A percentile compares a stretch with the other conserved stretches of the same genome.
phyloP scores from a whole-genome alignment of 1,140 invertebrate genomes.

The Drosophila burlai region DNA sequence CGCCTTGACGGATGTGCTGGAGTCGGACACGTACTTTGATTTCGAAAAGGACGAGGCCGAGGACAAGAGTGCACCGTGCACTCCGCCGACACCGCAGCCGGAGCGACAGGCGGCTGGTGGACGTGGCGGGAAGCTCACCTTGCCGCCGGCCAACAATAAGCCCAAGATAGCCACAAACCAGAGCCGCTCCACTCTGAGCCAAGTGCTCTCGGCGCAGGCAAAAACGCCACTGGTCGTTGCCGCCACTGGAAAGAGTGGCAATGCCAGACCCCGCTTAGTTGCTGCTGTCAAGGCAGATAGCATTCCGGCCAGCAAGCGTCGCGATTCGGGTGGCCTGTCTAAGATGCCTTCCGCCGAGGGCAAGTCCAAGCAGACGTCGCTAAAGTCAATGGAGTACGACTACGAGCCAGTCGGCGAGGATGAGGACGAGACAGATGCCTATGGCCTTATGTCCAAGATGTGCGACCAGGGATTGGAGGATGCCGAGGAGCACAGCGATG shows the following conservation, averaged over 20 bases:
- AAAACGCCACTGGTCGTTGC: constrained; percentile 5
- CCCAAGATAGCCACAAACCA: constrained; percentile 25
- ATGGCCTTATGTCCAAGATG: constrained; percentile 38
- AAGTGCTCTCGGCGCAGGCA: constrained; percentile 39
- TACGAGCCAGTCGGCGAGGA: constrained; percentile 47
- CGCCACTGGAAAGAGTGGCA: neutral
- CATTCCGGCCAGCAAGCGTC: constrained; percentile 40
- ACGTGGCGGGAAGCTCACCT: constrained; percentile 43
- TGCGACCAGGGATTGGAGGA: constrained; percentile 25
- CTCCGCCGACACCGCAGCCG: constrained; percentile 2
- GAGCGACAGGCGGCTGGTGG: constrained; percentile 31
- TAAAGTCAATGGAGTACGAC: constrained; percentile 55
- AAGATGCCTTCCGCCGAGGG: constrained; percentile 38
- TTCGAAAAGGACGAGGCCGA: constrained; percentile 65
- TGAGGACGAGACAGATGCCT: constrained; percentile 32
- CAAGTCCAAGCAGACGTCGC: constrained; percentile 31
- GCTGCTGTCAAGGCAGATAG: neutral
- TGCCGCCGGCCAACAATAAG: constrained; percentile 51
- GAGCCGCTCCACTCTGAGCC: constrained; percentile 39
- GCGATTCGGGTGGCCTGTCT: constrained; percentile 10
- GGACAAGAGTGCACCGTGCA: constrained; percentile 24
- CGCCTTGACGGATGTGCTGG: constrained; percentile 63
- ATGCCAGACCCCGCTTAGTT: constrained; percentile 1
- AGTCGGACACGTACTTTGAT: constrained; percentile 61
- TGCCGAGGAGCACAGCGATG: constrained; percentile 39